These are phyloP conservation scores for Monochamus saltuarius DNA, from an alignment of 1,140 invertebrate genomes.

Conservation along the genomic window DNA sequence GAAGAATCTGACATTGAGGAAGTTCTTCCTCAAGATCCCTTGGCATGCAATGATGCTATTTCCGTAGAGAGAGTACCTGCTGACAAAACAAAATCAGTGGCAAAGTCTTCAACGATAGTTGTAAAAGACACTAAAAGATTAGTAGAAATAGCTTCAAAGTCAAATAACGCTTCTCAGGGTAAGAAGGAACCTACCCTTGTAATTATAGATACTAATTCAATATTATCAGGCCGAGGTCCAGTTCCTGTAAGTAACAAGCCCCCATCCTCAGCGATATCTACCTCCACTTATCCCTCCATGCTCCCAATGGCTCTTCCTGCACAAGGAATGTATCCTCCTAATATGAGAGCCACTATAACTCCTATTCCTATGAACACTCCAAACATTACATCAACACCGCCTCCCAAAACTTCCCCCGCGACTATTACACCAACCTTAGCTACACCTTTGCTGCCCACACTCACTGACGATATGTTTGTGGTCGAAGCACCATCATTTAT, in stretches of 20 bases:
- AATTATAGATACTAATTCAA: constrained; percentile 77
- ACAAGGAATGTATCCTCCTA: constrained; percentile 60
- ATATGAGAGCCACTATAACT: constrained; percentile 61
- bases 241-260: constrained; percentile 56
- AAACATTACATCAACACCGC: constrained; percentile 17
- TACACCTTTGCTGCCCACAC: constrained; percentile 67
- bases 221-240: constrained; percentile 64
- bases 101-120: constrained; percentile 60
- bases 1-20: constrained; percentile 69
- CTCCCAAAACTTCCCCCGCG: constrained; percentile 13
- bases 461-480: constrained; percentile 88
- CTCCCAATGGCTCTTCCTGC: constrained; percentile 58
- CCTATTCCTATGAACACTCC: constrained; percentile 55
- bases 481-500: constrained; percentile 90
- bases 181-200: constrained; percentile 76
- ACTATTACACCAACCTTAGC: constrained; percentile 53
- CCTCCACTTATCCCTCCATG: constrained; percentile 52
- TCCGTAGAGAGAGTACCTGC: constrained; percentile 32
- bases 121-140: constrained; percentile 73
- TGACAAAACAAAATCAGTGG: constrained; percentile 24
- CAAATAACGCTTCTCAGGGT: constrained; percentile 51
- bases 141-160: constrained; percentile 65
- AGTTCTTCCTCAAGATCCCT: constrained; percentile 66
- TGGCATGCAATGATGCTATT: constrained; percentile 53
- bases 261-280: constrained; percentile 18